Percentiles rank a stretch among this genome's conserved stretches.
Conservation (phyloP, 2,888 invertebrate species). For the Apodemia hepburni region DNA sequence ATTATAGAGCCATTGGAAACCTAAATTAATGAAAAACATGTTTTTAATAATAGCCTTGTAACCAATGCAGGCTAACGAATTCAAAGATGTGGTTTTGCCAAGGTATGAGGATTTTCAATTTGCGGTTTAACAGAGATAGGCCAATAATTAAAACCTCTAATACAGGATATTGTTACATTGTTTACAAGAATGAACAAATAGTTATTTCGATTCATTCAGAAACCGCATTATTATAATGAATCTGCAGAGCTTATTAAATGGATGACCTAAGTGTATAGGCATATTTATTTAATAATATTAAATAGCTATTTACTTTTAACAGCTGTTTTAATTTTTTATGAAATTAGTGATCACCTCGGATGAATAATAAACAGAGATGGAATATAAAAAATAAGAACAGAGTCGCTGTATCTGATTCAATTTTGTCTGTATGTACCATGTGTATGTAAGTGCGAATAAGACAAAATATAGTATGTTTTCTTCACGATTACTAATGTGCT, state of each 20-base stretch:
- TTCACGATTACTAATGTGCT: too few species aligned
- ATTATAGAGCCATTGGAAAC: too few species aligned
- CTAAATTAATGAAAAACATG: neutral
- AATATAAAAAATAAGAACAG: too few species aligned
- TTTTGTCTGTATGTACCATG: too few species aligned
- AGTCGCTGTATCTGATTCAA: too few species aligned
- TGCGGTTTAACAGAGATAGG: constrained; percentile 28
- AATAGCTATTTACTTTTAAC: too few species aligned
- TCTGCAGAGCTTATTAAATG: neutral
- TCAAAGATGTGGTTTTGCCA: constrained; percentile 29
- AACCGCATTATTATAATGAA: constrained; percentile 11
- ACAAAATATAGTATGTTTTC: too few species aligned
- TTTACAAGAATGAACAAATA: neutral
- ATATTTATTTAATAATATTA: neutral
- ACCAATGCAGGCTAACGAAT: constrained; percentile 9
- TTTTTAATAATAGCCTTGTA: neutral
- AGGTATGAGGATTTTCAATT: constrained; percentile 27
- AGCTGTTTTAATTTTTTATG: too few species aligned
- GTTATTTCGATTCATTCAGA: neutral
- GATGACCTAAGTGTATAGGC: neutral
- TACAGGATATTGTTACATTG: constrained; percentile 21
- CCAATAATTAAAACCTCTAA: constrained; percentile 20
- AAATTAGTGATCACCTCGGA: too few species aligned
- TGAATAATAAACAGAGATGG: too few species aligned
- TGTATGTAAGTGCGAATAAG: too few species aligned